phyloP scores from a whole-genome alignment of 2,113 vertebrate genomes.

The Podarcis cretensis region DNA sequence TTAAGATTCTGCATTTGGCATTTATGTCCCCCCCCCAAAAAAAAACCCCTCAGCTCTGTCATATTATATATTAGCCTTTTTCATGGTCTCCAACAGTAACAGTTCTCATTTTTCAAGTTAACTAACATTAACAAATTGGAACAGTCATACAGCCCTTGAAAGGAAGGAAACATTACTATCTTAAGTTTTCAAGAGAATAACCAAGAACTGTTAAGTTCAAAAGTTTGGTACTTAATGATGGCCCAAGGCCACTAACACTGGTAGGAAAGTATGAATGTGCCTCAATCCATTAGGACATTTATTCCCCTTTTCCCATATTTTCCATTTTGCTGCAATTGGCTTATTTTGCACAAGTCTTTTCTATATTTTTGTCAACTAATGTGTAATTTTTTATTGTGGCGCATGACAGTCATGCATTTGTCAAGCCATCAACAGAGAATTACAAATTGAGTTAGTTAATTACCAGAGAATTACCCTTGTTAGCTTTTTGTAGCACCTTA shows the following conservation, averaged over 20 bases:
- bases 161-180: constrained; percentile 54
- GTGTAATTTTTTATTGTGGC: too few species aligned
- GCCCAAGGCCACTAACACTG: constrained; percentile 43
- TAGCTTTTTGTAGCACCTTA: too few species aligned
- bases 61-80: constrained; percentile 40
- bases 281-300: too few species aligned
- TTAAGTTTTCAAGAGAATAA: constrained; percentile 58
- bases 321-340: too few species aligned
- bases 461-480: too few species aligned
- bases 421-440: too few species aligned
- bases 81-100: constrained; percentile 51
- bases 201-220: constrained; percentile 57
- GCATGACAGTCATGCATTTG: too few species aligned
- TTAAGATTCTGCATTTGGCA: constrained; percentile 37
- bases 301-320: too few species aligned
- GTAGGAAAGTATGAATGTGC: too few species aligned
- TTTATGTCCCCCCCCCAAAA: constrained; percentile 64
- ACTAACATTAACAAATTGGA: constrained; percentile 57
- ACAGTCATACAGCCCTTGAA: constrained; percentile 2
- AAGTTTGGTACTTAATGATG: constrained; percentile 52
- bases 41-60: constrained; percentile 28
- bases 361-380: too few species aligned
- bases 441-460: too few species aligned
- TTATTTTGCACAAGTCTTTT: too few species aligned
- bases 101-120: constrained; percentile 67